Evolutionary conservation across 2,888 invertebrate species (phyloP), one percentile per base, ranked within the genome.

Genomic region (Agonopterix heracliana): DNA sequence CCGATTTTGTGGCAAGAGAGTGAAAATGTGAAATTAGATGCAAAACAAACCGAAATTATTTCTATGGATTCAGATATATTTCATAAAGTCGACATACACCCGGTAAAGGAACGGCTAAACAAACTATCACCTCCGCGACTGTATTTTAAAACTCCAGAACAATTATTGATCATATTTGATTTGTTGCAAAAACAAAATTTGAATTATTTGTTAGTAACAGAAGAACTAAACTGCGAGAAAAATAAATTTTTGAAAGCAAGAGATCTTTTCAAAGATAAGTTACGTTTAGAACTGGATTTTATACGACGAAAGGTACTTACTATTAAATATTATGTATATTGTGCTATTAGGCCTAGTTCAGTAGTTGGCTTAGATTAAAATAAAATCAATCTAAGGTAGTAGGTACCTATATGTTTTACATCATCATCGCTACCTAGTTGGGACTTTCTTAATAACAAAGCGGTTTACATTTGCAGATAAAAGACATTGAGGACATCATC

Each of bases 101-200:
- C 57, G 10, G 66, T 79, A 44, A 64, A 63, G 49, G 59, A 64
- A n/a, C 71, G 73, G 50, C 56, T 88, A 41, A 64, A 57, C 12
- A 55, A 65, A 34, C 57, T 86, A 12, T 73, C 81, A n/a, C 57
- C 70, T 7, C 74, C 81, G n/a, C 63, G 71, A 49, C 63, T 88
- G 13, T 88, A 80, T 64, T 88, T 88, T 53, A 65, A 81, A 62
- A 71, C 59, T 17, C 79, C 88, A 10, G 71, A 80, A 12, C 85
- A 87, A 60, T 54, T 87, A 43, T 54, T 80, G 2, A 58, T 60
- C 9, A 74, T 80, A 40, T 88, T 88, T 60, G 67, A 71, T 51
- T 69, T 73, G 53, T 54, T 85, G 26, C 87, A 88, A 54, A 78
- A 83, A 50, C 88, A 88, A 61, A 88, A 87, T 65, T 68, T 88